These are phyloP conservation scores for Chloroceryle inda DNA, from an alignment of 2,797 vertebrate species.

Conservation along the genomic window DNA sequence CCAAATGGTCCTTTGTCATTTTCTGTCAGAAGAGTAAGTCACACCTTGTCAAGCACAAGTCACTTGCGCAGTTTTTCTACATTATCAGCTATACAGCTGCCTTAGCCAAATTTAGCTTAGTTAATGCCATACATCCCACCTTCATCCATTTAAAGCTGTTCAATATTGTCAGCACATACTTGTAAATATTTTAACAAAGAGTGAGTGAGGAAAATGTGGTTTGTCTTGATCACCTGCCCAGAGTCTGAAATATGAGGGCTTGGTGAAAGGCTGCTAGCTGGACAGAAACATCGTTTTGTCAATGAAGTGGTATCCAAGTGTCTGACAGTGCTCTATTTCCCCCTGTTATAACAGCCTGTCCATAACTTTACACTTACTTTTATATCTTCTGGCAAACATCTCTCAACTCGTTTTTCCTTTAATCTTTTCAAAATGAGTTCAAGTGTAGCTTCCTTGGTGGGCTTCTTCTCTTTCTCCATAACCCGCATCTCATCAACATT, in stretches of 20 bases:
- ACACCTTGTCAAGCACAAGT: neutral
- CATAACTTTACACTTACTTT: slow-evolving; percentile 80
- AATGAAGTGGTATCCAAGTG: neutral
- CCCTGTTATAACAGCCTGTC: neutral
- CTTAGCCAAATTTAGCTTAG: neutral
- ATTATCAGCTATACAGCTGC: neutral
- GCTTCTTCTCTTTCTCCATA: slow-evolving; percentile 82
- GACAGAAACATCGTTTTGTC: neutral
- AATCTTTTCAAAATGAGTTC: slow-evolving; percentile 91
- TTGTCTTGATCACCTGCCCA: neutral
- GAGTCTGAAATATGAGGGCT: neutral
- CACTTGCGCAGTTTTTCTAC: neutral
- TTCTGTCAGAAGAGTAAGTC: slow-evolving; percentile 82
- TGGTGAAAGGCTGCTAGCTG: neutral
- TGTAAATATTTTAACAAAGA: neutral
- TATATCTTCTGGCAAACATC: slow-evolving; percentile 93
- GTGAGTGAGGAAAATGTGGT: neutral
- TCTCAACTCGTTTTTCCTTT: slow-evolving; percentile 91
- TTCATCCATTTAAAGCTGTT: neutral
- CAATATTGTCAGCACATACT: neutral
- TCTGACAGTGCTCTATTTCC: neutral
- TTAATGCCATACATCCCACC: neutral
- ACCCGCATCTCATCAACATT: slow-evolving; percentile 77
- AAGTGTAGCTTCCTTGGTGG: slow-evolving; percentile 91
- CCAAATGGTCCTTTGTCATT: slow-evolving; percentile 97